phyloP scores from a whole-genome alignment of 2,797 vertebrate species.

The Acestrorhynchus altus region DNA sequence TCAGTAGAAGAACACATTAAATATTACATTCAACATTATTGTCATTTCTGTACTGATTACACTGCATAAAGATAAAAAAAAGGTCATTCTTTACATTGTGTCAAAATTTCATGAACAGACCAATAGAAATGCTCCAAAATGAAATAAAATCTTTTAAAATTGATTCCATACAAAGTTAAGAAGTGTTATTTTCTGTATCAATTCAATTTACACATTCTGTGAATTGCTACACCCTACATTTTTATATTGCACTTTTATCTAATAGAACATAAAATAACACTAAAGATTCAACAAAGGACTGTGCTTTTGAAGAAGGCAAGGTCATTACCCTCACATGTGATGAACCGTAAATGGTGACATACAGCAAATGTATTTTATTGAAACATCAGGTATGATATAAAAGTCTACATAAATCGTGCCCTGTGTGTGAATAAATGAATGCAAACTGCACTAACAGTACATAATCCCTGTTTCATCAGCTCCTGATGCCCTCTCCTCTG shows the following conservation, averaged over 20 bases:
- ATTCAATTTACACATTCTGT: too few relatives aligned
- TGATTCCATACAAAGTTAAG: too few relatives aligned
- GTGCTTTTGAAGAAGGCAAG: neutral
- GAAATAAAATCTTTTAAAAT: too few relatives aligned
- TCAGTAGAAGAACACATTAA: too few relatives aligned
- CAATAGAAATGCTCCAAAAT: too few relatives aligned
- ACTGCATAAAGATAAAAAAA: too few relatives aligned
- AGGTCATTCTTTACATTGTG: too few relatives aligned
- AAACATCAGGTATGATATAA: constrained; percentile 1
- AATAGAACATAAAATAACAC: neutral
- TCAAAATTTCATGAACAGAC: too few relatives aligned
- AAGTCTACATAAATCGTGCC: constrained; percentile 2
- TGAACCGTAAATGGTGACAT: neutral
- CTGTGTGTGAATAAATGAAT: constrained; percentile 34
- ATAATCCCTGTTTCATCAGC: constrained; percentile 48
- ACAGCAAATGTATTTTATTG: neutral
- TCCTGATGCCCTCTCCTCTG: constrained; percentile 27
- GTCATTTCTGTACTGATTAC: too few relatives aligned
- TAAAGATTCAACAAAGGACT: neutral
- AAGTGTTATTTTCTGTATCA: too few relatives aligned
- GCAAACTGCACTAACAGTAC: constrained; percentile 19
- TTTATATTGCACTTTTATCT: neutral
- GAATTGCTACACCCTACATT: neutral
- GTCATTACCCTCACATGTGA: neutral
- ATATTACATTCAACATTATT: too few relatives aligned